Evolutionary conservation across 2,888 invertebrate genomes (phyloP), one percentile per base, ranked within the genome.

Genomic region (Slavum lentiscoides): DNA sequence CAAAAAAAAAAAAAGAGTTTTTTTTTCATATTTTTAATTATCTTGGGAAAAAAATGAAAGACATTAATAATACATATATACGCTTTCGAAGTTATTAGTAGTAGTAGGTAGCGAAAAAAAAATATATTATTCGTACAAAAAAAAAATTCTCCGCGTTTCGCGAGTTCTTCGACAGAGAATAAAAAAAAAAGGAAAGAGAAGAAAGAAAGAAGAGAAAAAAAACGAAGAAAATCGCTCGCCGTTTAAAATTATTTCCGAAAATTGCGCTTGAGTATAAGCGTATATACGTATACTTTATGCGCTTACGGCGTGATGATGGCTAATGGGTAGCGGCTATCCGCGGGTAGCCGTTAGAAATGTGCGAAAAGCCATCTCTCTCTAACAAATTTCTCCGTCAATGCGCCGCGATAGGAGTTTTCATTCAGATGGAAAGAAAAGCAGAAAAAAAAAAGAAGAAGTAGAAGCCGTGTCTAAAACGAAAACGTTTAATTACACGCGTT

Each of bases 401-500:
- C 43, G 43, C 7, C 19, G 72, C 59, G 75, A 75, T 75, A 75
- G 67, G 67, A 68, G 49, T 43, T 68, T 68, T 59, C 75, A 59
- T 75, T 68, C 58, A 49, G 59, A 58, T 43, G 59, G 67, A 49
- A 68, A 30, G 58, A 75, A 68, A 68, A 23, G 13, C 7, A 49
- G 59, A 68, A 23, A 1, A 49, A 49, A 49, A 49, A 49, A 49
- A 49, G n/a, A n/a, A n/a, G n/a, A n/a, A n/a, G n/a, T n/a, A n/a
- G n/a, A 49, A 0, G 13, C 49, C 61, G 39, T 21, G 75, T 75
- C 59, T 59, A 68, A n/a, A 75, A 75, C 75, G 69, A 77, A 70
- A 77, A 69, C 55, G 69, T 77, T 77, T 77, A 77, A 70, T 77
- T 77, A 77, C 77, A 69, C 23, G 59, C 39, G 53, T 21, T 69